Conservation (phyloP, 2,888 invertebrate genomes). For the Meliscaeva auricollis region DNA sequence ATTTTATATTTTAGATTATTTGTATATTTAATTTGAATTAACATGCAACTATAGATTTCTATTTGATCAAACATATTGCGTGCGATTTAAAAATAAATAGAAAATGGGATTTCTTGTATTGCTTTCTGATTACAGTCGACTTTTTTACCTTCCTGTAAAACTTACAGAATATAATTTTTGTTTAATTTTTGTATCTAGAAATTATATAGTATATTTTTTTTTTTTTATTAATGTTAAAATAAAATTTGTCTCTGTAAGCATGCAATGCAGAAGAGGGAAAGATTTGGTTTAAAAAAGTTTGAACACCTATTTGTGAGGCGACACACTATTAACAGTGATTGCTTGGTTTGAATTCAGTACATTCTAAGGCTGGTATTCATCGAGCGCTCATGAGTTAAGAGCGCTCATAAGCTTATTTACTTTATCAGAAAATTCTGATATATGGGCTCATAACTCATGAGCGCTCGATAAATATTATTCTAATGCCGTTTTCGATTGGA, state of each 20-base stretch:
- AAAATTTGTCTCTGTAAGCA: background rate
- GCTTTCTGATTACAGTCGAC: constrained; percentile 48
- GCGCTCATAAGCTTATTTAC: too few relatives aligned
- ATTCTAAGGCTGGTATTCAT: too few relatives aligned
- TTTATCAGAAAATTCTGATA: too few relatives aligned
- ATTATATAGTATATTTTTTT: background rate
- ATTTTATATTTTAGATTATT: background rate
- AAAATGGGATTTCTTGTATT: constrained; percentile 54
- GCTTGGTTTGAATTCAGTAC: too few relatives aligned
- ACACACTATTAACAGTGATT: too few relatives aligned
- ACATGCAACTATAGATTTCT: constrained; percentile 66
- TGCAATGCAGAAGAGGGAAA: background rate
- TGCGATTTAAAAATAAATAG: constrained; percentile 67
- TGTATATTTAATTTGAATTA: constrained; percentile 1
- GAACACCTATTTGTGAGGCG: too few relatives aligned
- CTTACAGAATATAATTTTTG: constrained; percentile 63
- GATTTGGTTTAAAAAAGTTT: background rate
- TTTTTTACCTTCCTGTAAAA: constrained; percentile 77
- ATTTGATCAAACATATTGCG: constrained; percentile 51
- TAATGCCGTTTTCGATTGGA: too few relatives aligned
- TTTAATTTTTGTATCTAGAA: background rate
- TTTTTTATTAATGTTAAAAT: background rate
- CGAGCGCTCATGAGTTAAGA: too few relatives aligned
- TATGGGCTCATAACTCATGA: too few relatives aligned
- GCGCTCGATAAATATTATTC: too few relatives aligned